Percentiles rank a stretch among this genome's conserved stretches.
These are phyloP conservation scores for Trachelus tabidus DNA, from an alignment of 2,888 invertebrate genomes.

Conservation along the genomic window DNA sequence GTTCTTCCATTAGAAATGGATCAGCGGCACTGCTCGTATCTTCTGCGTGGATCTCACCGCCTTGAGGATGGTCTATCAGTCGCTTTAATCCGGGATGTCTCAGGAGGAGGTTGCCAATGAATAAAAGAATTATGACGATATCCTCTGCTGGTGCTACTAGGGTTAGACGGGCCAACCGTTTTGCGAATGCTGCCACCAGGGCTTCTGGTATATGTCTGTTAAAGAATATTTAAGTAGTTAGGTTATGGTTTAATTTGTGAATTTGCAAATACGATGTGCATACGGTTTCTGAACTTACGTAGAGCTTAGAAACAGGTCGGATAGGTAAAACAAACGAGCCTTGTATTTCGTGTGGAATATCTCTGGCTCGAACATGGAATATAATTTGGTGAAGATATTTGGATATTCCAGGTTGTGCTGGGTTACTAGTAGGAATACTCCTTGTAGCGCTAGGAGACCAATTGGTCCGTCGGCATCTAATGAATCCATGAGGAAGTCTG, in stretches of 20 bases:
- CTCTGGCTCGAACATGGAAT: constrained; percentile 91
- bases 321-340: constrained; percentile 86
- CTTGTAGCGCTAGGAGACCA: constrained; percentile 90
- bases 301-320: constrained; percentile 92
- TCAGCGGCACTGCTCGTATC: constrained; percentile 69
- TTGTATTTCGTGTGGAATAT: constrained; percentile 93
- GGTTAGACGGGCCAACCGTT: constrained; percentile 86
- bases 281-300: constrained; percentile 72
- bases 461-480: constrained; percentile 88
- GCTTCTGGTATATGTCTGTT: constrained; percentile 88
- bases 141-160: constrained; percentile 86
- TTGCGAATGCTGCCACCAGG: constrained; percentile 92
- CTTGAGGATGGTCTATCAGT: constrained; percentile 70
- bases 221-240: constrained; percentile 25
- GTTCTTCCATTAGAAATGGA: constrained; percentile 87
- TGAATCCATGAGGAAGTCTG: constrained; percentile 92
- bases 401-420: constrained; percentile 95
- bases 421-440: constrained; percentile 89
- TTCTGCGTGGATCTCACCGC: constrained; percentile 57
- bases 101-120: constrained; percentile 86
- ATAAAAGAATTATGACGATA: constrained; percentile 79
- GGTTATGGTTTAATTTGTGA: neutral
- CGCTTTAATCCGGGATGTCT: constrained; percentile 87
- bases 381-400: constrained; percentile 93
- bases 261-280: neutral